Base-by-base conservation (phyloP, 2,797 vertebrate species). In the Gallinago solitaria region DNA sequence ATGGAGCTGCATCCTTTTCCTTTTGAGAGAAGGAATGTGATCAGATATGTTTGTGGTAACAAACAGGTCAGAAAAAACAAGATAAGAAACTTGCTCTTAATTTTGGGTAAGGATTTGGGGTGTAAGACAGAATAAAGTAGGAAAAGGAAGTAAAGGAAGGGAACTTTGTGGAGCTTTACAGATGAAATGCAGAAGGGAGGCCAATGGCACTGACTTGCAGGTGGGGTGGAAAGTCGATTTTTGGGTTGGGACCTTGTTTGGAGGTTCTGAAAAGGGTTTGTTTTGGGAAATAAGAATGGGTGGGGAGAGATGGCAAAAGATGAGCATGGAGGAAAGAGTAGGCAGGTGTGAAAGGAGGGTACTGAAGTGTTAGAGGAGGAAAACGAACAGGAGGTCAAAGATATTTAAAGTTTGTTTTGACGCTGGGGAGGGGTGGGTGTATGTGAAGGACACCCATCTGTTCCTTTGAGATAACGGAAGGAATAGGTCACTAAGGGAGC, bases 371-470 rank as follows among this genome's bases (percentile, higher is more conserved):
- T 91, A 63, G 50, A 82, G 53, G 60, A 50, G 43, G 61, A 90
- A 33, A 93, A 60, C 7, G 30, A 87, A 30, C 37, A 93, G 53
- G 61, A 89, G 86, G 35, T 84, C 51, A 79, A 70, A 93, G 77
- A 59, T 87, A 86, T 15, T 90, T 78, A 33, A 67, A 70, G 59
- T 83, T 95, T 86, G 48, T 90, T 90, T 86, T 75, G 88, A 47
- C 0, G 0, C 47, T 69, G 41, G 30, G 68, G 35, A 87, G 27
- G 53, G 67, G 16, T 92, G 79, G 75, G 43, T 88, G 64, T 54
- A 12, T 53, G 53, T 82, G 78, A 92, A 94, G 91, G 93, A 93
- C 84, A 93, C 78, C 71, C 60, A 57, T 95, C 91, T 90, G 60
- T 87, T 95, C 73, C 48, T 83, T 93, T 83, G 88, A 95, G 94